Base-by-base conservation (phyloP, 2,113 vertebrate genomes). In the Macaca fascicularis region DNA sequence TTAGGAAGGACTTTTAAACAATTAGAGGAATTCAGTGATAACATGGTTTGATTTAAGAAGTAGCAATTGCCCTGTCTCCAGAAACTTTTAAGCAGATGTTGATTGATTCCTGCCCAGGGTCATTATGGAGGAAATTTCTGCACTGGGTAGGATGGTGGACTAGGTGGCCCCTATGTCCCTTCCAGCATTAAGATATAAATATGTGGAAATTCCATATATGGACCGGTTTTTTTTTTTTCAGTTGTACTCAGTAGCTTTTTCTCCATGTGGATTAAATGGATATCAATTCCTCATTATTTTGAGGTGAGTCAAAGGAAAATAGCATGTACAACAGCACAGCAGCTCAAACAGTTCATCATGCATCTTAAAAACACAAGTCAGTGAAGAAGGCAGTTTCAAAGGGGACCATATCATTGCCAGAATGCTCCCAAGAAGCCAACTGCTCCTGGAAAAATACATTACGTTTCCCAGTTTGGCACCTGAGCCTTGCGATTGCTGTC, bases 391-490 rank as follows among this genome's bases (percentile, higher is more conserved):
- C 0, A 7, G 14, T 85, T 95, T 90, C 50, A 75, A 86, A 98
- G 88, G 32, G 55, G 27, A 64, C 48, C 84, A 69, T 45, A 35
- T 0, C 16, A 5, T 22, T 64, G 96, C 89, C 59, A 89, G 84
- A 85, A 32, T 7, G 59, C 38, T 32, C 4, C 96, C 87, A 96
- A 97, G 93, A 95, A 96, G 64, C 82, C 96, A 94, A 88, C 93
- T 97, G 94, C 93, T 97, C 50, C 93, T 97, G 94, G 93, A 98
- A 97, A 97, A 97, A 94, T 35, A 84, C 69, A 50, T 90, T 67
- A 55, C 67, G n/a, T 95, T 89, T 97, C 92, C 43, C 72, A 86
- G 76, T 69, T 95, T 98, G 96, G 95, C 50, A 95, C 92, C 80
- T 14, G n/a, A 84, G 30, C 93, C 79, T 78, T 52, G 1, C 80